Evolutionary conservation across 2,888 invertebrate species (phyloP).

Genomic region (Meteorus colon): DNA sequence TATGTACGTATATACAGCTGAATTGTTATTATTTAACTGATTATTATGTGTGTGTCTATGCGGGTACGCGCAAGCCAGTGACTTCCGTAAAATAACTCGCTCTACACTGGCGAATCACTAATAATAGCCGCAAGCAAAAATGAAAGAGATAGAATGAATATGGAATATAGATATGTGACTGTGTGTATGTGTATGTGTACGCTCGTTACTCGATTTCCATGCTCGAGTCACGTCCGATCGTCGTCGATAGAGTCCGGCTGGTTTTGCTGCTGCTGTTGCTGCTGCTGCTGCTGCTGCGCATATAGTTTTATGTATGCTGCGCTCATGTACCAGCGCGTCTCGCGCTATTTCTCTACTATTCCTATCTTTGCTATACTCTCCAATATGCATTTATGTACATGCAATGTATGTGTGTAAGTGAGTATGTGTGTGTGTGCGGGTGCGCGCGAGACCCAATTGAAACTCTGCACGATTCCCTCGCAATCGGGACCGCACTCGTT

Average conservation of each 20-base stretch:
- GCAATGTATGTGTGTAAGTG: not conserved
- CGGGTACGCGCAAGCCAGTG: conserved; percentile 28
- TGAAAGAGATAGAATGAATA: conserved; percentile 16
- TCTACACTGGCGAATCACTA: conserved; percentile 38
- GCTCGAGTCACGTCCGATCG: conserved; percentile 45
- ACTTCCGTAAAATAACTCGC: conserved; percentile 44
- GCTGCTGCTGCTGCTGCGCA: not conserved
- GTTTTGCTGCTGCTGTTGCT: not conserved
- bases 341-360: not conserved
- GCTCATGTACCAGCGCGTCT: not conserved
- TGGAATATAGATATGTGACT: conserved; percentile 3
- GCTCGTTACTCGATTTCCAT: conserved; percentile 45
- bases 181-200: not conserved
- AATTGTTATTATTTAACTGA: not conserved
- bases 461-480: conserved; percentile 42
- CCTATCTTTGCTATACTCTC: not conserved
- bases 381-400: conserved; percentile 2
- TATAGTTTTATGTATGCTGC: not conserved
- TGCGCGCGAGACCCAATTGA: conserved; percentile 38
- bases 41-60: conserved; percentile 32
- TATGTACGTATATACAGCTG: not conserved
- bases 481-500: conserved; percentile 41
- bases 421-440: not conserved
- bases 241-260: conserved; percentile 42
- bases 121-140: conserved; percentile 39